Evolutionary conservation across 2,888 invertebrate genomes (phyloP), one percentile per base, ranked within the genome.

Genomic region (Charanyca ferruginea): DNA sequence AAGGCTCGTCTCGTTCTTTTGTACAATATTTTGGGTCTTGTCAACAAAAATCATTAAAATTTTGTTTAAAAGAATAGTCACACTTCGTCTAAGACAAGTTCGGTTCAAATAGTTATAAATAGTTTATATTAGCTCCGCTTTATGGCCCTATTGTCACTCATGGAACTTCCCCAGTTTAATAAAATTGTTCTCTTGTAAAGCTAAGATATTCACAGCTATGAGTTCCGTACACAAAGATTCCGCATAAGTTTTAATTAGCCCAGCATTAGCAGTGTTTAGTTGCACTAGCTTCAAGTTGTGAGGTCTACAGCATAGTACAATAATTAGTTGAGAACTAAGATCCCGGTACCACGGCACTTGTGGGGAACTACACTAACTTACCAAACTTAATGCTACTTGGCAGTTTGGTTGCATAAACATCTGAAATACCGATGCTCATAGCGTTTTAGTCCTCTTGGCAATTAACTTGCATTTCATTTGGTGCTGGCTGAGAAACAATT

Each of bases 291-390:
- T 65, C 58, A 77, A 83, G 64, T 72, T 66, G 8, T 9, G 32
- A 41, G n/a, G 11, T 49, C 32, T 62, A 63, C 49, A 71, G 28
- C 69, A 66, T 58, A 72, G 64, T 66, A 79, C 74, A 80, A 83
- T 83, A 80, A 86, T 79, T 81, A 85, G 79, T 84, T 83, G 69
- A 45, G 49, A 80, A 80, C 51, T 49, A 8, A 62, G 47, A 54
- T 59, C 54, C 9, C 20, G 23, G 22, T 55, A 57, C 57, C 42
- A 59, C 28, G 13, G 47, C 38, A 73, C 66, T 77, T 72, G 55
- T 38, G 57, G 60, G 32, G 3, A 9, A 32, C 38, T 18, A 23
- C 48, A 54, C 52, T 66, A 66, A 74, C 78, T 75, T 52, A 41
- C 8, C 6, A 41, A 62, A 75, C 73, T 77, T 28, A 35, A 38